Base-by-base conservation (phyloP, 2,888 invertebrate species). In the Aethes cnicana region DNA sequence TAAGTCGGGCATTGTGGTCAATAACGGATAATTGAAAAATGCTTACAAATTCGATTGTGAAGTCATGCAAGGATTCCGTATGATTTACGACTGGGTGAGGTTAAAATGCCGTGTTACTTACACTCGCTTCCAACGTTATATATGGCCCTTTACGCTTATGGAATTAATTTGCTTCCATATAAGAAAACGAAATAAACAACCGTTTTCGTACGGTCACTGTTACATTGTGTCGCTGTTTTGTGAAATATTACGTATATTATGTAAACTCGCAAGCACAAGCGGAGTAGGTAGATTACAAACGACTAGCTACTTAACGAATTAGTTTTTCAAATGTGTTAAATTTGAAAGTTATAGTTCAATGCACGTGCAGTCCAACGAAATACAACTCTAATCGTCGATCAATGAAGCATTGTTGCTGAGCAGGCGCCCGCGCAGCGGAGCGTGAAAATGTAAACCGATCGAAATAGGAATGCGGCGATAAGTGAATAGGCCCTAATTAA, bases 11-110 rank as follows among this genome's bases (percentile, higher is more conserved):
- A 83, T 84, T 86, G 84, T 84, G 84, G 84, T 85, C 84, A 86
- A 84, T 85, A 76, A 82, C 77, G 81, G 72, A 82, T 86, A 86
- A 88, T 87, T 86, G 85, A 85, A 87, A 85, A 86, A 84, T 73
- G 74, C 77, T 84, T 77, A 82, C 84, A 84, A 84, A 84, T 85
- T 82, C 74, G 82, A 86, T 81, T 84, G 82, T 82, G 74, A 72
- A 75, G 74, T 64, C 73, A 77, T 67, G 77, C 80, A 79, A 73
- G 78, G 72, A 71, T 75, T 77, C 74, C 65, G 62, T 69, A 72
- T 86, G 85, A 85, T 85, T 86, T 87, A 86, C 68, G 81, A 76
- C 60, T 71, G 74, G 62, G 61, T 50, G 73, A 71, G 62, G 77
- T 66, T 75, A 72, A 76, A 77, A 76, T 68, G 68, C 68, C 70